Evolutionary conservation across 1,140 invertebrate species (phyloP).

Genomic region (Drosophila lini): DNA sequence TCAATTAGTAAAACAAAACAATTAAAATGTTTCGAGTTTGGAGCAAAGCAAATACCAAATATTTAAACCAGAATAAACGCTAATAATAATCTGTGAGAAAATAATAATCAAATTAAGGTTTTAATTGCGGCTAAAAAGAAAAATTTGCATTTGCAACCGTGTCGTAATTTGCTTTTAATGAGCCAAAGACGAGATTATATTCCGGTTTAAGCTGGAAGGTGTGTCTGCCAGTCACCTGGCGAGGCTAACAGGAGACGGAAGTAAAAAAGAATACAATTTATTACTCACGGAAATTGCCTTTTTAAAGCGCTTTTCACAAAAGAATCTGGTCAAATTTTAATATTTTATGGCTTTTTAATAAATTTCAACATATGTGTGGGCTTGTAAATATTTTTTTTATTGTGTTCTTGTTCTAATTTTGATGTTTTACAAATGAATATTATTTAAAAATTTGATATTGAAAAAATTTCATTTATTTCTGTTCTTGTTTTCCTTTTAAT

Average conservation of each 20-base stretch:
- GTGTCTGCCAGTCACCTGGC: constrained; percentile 1
- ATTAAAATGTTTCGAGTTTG: background rate
- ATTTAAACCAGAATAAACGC: background rate
- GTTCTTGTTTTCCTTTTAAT: background rate
- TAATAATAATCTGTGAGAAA: constrained; percentile 6
- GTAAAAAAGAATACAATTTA: background rate
- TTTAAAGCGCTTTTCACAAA: background rate
- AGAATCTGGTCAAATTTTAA: background rate
- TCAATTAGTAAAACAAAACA: constrained; percentile 28
- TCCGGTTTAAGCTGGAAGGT: background rate
- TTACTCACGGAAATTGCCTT: background rate
- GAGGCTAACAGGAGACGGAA: no score
- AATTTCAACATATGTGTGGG: background rate
- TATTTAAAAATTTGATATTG: background rate
- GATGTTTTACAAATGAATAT: background rate
- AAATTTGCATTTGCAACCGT: constrained; percentile 8
- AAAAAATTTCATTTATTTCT: background rate
- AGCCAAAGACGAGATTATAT: constrained; percentile 3
- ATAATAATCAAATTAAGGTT: constrained; percentile 6
- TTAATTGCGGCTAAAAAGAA: constrained; percentile 6
- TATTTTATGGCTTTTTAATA: background rate
- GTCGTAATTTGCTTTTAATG: constrained; percentile 22
- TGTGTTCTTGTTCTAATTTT: background rate
- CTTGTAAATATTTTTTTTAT: background rate
- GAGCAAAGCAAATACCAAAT: background rate